Base-by-base conservation (phyloP, 2,113 vertebrate species). In the Setophaga coronata region DNA sequence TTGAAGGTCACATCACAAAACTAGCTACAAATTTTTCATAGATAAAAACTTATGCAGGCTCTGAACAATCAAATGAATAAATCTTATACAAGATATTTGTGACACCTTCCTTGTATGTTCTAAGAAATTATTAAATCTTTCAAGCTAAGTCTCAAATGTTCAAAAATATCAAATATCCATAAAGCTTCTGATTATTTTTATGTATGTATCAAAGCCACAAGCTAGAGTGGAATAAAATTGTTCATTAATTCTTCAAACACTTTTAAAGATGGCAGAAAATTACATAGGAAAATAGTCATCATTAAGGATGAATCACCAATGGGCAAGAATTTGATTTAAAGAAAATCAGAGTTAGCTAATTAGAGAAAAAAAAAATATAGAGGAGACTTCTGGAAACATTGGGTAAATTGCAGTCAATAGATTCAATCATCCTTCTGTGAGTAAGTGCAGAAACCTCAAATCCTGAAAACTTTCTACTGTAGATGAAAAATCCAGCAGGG, bases 161-260 rank as follows among this genome's bases (percentile, higher is more conserved):
- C 43, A 56, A 78, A 83, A 90, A 78, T 28, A 92, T 12, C 28
- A 33, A 81, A 48, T 21, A 24, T 80, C 60, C 24, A 54, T 23
- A 83, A 83, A 57, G 64, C 25, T 79, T 53, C 53, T 50, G 23
- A 76, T 83, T 90, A 70, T 82, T 94, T 90, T 93, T 73, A 95
- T 38, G 74, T 87, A 81, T 7, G 23, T 66, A 80, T 77, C 89
- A 87, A 89, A 90, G 61, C 26, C 64, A 83, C 62, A 94, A 92
- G 14, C 24, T 77, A 66, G 25, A 86, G 64, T 66, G 19, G 36
- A 89, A 95, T 71, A 87, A 95, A 94, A 79, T 38, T 61, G 69
- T 87, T 91, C 80, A 87, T 92, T 87, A 91, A 94, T 91, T 76
- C 81, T 82, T 92, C 76, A 90, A 86, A 83, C 72, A 70, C 26